Conservation (phyloP, 2,113 vertebrate genomes). For the Genyomyrus donnyi region DNA sequence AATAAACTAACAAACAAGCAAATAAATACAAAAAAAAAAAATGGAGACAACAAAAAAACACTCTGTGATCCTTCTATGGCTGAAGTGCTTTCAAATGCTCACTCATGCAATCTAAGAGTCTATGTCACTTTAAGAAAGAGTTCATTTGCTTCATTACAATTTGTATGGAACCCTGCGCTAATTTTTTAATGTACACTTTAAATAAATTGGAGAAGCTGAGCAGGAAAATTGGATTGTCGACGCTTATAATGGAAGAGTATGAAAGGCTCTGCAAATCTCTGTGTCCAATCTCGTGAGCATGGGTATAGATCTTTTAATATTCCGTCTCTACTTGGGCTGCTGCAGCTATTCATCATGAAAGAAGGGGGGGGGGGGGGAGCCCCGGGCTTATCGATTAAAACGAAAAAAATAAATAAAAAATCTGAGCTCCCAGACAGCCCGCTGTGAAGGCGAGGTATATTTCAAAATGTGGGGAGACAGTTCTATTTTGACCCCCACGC, state of each 20-base stretch:
- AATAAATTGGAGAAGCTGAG: constrained; percentile 32
- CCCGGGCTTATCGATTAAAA: constrained; percentile 44
- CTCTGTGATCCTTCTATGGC: constrained; percentile 20
- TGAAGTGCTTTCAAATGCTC: constrained; percentile 14
- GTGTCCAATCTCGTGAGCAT: constrained; percentile 55
- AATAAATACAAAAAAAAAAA: constrained; percentile 22
- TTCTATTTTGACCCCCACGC: constrained; percentile 53
- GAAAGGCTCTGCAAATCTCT: constrained; percentile 49
- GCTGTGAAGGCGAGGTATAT: constrained; percentile 59
- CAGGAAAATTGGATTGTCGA: constrained; percentile 26
- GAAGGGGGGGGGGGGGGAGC: constrained; percentile 52
- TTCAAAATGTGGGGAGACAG: constrained; percentile 69
- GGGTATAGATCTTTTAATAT: constrained; percentile 55
- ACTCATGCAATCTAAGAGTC: not conserved
- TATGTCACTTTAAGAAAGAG: constrained; percentile 17
- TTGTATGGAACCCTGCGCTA: constrained; percentile 43
- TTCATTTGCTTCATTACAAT: constrained; percentile 28
- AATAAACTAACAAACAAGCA: constrained; percentile 8
- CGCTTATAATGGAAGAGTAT: constrained; percentile 37
- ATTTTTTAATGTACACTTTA: constrained; percentile 27
- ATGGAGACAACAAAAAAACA: constrained; percentile 22
- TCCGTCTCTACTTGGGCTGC: constrained; percentile 54
- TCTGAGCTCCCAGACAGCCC: constrained; percentile 40
- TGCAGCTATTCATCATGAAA: constrained; percentile 53
- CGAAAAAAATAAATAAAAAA: constrained; percentile 29